Conservation (phyloP, 2,888 invertebrate genomes). For the Stenotaenia linearis region DNA sequence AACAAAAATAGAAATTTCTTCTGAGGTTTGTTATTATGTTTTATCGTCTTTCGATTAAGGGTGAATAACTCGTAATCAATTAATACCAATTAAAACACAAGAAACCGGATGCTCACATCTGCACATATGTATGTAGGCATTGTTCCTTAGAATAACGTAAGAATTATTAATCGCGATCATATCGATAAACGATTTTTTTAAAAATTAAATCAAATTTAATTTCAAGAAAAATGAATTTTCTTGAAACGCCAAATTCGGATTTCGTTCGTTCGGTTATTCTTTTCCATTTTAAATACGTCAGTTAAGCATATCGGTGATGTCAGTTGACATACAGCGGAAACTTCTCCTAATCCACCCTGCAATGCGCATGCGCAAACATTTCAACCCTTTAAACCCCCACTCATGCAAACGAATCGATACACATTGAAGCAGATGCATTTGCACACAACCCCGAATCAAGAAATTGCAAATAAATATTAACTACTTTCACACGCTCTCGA, state of each 20-base stretch:
- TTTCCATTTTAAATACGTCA: background rate
- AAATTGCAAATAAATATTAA: conserved; percentile 18
- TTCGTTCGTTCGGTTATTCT: background rate
- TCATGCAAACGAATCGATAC: conserved; percentile 20
- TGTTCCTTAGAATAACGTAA: background rate
- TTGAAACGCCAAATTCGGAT: background rate
- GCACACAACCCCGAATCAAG: background rate
- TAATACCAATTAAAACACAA: background rate
- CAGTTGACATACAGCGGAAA: conserved; percentile 19
- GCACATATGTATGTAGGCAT: conserved; percentile 6
- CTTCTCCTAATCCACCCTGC: conserved; percentile 14
- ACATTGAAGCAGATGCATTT: conserved; percentile 17
- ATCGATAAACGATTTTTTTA: no score
- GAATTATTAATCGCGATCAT: no score
- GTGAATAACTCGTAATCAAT: background rate
- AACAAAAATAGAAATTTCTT: background rate
- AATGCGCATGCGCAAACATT: conserved; percentile 26
- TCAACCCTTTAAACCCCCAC: conserved; percentile 24
- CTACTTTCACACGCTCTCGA: background rate
- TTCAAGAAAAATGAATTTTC: background rate
- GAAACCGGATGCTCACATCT: background rate
- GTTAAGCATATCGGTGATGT: conserved; percentile 15
- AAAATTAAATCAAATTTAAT: no score
- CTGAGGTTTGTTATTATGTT: no score
- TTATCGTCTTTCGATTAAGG: background rate